Conservation (phyloP, 1,140 invertebrate genomes). For the Drosophila asahinai region DNA sequence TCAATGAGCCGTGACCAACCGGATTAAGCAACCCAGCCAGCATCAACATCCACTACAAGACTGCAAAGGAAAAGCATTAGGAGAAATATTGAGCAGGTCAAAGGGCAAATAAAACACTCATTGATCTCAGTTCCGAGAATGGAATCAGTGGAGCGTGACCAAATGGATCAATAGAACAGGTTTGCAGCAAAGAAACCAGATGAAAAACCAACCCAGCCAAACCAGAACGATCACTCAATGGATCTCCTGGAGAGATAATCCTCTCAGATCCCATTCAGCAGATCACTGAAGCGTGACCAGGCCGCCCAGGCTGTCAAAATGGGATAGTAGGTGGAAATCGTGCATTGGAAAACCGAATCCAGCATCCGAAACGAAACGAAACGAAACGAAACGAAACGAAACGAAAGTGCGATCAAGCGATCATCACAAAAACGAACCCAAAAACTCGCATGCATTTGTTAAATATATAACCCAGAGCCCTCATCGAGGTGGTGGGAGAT, state of each 20-base stretch:
- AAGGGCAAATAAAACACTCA: neutral
- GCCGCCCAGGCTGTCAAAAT: slow-evolving; percentile 39
- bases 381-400: slow-evolving; percentile 39
- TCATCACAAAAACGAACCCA: slow-evolving; percentile 21
- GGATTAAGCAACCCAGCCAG: slow-evolving; percentile 36
- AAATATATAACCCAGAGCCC: slow-evolving; percentile 26
- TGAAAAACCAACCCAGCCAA: neutral
- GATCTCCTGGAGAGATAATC: neutral
- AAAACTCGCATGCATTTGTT: slow-evolving; percentile 39
- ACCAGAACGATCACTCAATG: neutral
- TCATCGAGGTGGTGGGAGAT: slow-evolving; percentile 5
- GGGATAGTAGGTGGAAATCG: slow-evolving; percentile 23
- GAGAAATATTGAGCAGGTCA: neutral
- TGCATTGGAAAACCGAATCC: slow-evolving; percentile 24
- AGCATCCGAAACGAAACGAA: slow-evolving; percentile 38
- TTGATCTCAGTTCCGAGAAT: neutral
- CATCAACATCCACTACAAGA: slow-evolving; percentile 22
- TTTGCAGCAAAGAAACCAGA: slow-evolving; percentile 3
- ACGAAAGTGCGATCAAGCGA: slow-evolving; percentile 14
- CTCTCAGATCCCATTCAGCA: slow-evolving; percentile 14
- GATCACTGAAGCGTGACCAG: slow-evolving; percentile 33
- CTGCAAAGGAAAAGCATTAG: neutral
- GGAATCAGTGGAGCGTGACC: slow-evolving; percentile 58
- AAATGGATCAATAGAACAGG: slow-evolving; percentile 50
- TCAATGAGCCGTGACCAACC: slow-evolving; percentile 38